Evolutionary conservation across 2,888 invertebrate species (phyloP), one percentile per base, ranked within the genome.

Genomic region (Drosophila parthenogenetica): DNA sequence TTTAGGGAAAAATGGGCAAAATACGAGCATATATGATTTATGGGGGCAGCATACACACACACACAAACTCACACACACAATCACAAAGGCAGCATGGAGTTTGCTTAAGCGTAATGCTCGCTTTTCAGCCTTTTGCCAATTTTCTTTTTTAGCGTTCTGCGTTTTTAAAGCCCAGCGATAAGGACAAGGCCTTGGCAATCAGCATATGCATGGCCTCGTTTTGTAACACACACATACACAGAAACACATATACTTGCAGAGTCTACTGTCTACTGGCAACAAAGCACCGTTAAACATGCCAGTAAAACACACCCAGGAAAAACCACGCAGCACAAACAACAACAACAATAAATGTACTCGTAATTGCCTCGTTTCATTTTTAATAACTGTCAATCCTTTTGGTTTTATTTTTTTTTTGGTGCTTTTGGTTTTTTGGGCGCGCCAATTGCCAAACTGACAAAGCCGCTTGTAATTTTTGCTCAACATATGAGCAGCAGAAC

Each of bases 331-430:
- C 35, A 35, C 40, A 14, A 29, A 17, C 37, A 73, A 40, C 50
- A 29, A 22, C 16, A 46, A 39, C 48, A 69, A 72, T 51, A 60
- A 67, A 84, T 77, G 73, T 77, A 71, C 75, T 75, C 78, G 81
- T 88, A 86, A 86, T 86, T 86, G 81, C 77, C 85, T 83, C 81
- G 79, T 86, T 86, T 88, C 79, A 72, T 78, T 86, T 88, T 88
- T 88, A 88, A 86, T 86, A 86, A 84, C 87, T 83, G 85, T 79
- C 89, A 85, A 85, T 86, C 87, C 87, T 85, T 85, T 87, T 63
- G 72, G 68, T 35, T 35, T 35, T 62, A 5, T 48, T 14, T 14
- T 48, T 48, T 10, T 48, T 17, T 17, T 14, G 19, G 13, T 37
- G 19, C 11, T 32, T 32, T 13, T 35, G 35, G 35, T 59, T 51